phyloP scores from a whole-genome alignment of 2,888 invertebrate species.

The Limnephilus lunatus region DNA sequence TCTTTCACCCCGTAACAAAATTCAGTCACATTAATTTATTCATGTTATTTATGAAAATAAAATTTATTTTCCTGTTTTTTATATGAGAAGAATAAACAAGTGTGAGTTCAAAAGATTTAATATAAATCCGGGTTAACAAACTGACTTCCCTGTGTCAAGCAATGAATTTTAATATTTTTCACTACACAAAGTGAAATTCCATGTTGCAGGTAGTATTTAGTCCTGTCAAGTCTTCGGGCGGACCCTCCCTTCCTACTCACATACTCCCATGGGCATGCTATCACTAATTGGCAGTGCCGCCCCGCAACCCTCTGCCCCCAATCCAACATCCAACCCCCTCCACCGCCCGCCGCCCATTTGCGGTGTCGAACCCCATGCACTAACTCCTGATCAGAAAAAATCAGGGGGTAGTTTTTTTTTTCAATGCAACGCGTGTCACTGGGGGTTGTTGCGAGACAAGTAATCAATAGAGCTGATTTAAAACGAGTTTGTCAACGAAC shows the following conservation, averaged over 20 bases:
- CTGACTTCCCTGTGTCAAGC: not conserved
- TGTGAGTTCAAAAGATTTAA: not conserved
- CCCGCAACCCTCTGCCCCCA: constrained; percentile 10
- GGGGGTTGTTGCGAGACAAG: constrained; percentile 16
- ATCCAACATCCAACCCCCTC: constrained; percentile 26
- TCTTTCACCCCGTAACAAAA: too few species aligned
- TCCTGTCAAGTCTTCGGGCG: constrained; percentile 46
- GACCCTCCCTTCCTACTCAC: constrained; percentile 37
- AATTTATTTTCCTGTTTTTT: too few species aligned
- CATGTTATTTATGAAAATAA: too few species aligned
- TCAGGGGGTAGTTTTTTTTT: constrained; percentile 40
- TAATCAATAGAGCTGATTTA: constrained; percentile 45
- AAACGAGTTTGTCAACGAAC: constrained; percentile 29
- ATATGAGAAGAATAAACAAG: not conserved
- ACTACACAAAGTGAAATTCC: constrained; percentile 26
- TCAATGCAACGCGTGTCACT: constrained; percentile 41
- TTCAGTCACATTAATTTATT: too few species aligned
- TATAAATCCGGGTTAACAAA: not conserved
- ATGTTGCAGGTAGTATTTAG: constrained; percentile 41
- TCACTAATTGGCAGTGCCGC: constrained; percentile 65
- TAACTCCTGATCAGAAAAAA: constrained; percentile 46
- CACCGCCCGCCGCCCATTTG: constrained; percentile 51
- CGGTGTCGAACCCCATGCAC: constrained; percentile 50
- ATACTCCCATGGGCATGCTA: constrained; percentile 60
- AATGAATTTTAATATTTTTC: not conserved